Conservation (phyloP, 2,888 invertebrate genomes). For the Athetis lepigone region DNA sequence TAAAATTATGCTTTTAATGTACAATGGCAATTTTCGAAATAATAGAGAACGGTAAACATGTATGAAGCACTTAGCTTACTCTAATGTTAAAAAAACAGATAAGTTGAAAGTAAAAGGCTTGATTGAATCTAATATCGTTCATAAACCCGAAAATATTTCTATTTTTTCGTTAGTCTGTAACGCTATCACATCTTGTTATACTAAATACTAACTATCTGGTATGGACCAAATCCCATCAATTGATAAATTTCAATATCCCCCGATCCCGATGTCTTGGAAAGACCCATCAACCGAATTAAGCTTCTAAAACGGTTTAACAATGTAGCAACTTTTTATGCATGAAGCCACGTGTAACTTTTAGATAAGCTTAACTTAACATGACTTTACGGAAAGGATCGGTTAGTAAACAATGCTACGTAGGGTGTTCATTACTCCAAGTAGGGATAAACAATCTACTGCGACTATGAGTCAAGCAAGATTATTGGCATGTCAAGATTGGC, state of each 20-base stretch:
- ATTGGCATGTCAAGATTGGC: slow-evolving; percentile 39
- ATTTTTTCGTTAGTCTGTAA: too few relatives aligned
- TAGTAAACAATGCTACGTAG: slow-evolving; percentile 51
- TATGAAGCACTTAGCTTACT: background rate
- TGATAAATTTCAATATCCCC: too few relatives aligned
- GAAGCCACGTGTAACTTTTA: slow-evolving; percentile 11
- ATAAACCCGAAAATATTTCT: too few relatives aligned
- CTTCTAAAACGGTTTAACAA: background rate
- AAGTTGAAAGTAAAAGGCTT: background rate
- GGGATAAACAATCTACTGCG: slow-evolving; percentile 34
- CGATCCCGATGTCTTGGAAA: slow-evolving; percentile 2
- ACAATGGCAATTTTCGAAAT: slow-evolving; percentile 16
- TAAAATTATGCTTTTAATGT: slow-evolving; percentile 32
- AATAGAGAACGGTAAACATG: background rate
- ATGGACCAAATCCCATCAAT: too few relatives aligned
- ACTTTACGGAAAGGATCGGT: slow-evolving; percentile 21
- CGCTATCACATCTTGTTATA: too few relatives aligned
- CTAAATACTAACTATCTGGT: too few relatives aligned
- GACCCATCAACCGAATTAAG: background rate
- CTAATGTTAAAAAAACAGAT: background rate
- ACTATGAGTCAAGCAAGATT: slow-evolving; percentile 41
- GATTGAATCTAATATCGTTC: slow-evolving; percentile 18
- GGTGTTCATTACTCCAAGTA: slow-evolving; percentile 35
- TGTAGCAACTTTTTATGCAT: background rate
- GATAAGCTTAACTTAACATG: slow-evolving; percentile 38